Evolutionary conservation across 2,797 vertebrate genomes (phyloP).

Genomic region (Pantherophis alleghaniensis): DNA sequence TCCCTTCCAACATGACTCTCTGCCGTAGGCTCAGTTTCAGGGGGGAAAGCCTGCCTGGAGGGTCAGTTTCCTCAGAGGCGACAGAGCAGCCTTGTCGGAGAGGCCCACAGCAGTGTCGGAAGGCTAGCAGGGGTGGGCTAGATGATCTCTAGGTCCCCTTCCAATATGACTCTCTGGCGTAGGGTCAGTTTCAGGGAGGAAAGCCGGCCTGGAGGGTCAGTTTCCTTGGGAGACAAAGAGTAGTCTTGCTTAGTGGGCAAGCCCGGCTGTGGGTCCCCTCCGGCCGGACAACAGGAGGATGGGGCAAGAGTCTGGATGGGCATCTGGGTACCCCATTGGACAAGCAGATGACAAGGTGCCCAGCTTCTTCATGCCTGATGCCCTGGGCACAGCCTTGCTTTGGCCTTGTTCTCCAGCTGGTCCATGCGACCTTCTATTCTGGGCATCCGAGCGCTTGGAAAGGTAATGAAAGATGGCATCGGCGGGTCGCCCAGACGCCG

Average conservation of each 20-base stretch:
- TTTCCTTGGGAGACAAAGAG: too few species aligned
- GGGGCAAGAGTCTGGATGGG: neutral
- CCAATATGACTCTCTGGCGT: neutral
- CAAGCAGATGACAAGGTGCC: neutral
- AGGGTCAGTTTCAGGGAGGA: neutral
- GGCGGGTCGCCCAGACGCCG: rapidly evolving
- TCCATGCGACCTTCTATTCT: neutral
- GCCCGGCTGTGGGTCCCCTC: neutral
- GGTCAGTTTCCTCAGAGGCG: too few species aligned
- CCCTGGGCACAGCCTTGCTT: neutral
- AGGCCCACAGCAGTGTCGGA: too few species aligned
- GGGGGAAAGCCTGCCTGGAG: neutral
- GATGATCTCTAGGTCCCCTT: neutral
- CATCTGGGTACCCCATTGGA: neutral
- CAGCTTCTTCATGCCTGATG: neutral
- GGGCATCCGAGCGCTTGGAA: neutral
- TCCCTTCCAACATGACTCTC: too few species aligned
- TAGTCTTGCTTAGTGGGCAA: neutral
- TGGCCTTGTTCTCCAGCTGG: neutral
- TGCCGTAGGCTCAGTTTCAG: neutral
- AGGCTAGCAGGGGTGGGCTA: neutral
- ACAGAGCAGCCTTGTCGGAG: too few species aligned
- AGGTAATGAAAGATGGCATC: neutral
- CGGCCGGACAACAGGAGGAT: neutral
- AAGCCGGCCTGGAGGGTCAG: neutral